Evolutionary conservation across 2,113 vertebrate genomes (phyloP).

Genomic region (Lophochroa leadbeateri): DNA sequence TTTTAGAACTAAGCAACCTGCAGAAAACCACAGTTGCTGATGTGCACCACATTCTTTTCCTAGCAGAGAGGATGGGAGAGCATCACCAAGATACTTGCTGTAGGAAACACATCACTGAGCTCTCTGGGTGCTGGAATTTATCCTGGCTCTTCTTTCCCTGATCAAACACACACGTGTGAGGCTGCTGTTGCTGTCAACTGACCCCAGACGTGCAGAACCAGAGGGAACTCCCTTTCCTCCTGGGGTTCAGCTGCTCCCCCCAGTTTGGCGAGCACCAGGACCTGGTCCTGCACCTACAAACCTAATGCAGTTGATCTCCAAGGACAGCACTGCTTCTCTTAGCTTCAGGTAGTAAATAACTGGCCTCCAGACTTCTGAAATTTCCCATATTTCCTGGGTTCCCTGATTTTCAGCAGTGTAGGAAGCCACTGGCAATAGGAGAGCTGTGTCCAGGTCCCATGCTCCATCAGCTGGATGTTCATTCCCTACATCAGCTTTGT

Average conservation of each 20-base stretch:
- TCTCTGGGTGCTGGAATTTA: no score
- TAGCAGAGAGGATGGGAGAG: neutral
- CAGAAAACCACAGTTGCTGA: neutral
- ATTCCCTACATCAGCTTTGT: neutral
- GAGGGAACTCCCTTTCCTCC: neutral
- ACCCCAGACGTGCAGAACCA: neutral
- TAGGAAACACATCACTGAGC: neutral
- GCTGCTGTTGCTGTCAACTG: neutral
- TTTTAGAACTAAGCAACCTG: neutral
- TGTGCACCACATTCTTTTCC: neutral
- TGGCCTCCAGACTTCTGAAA: neutral
- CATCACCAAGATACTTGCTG: fast-evolving
- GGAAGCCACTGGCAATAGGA: fast-evolving
- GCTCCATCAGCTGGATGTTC: neutral
- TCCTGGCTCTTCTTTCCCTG: neutral
- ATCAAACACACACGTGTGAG: neutral
- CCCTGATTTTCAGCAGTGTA: fast-evolving
- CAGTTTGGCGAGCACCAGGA: neutral
- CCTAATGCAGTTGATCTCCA: neutral
- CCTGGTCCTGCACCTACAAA: neutral
- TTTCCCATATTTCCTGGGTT: neutral
- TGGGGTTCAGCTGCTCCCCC: neutral
- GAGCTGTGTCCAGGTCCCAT: fast-evolving
- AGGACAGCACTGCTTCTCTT: neutral
- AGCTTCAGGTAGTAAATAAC: neutral